Base-by-base conservation (phyloP, 2,797 vertebrate species). In the Gallinago nigripennis region DNA sequence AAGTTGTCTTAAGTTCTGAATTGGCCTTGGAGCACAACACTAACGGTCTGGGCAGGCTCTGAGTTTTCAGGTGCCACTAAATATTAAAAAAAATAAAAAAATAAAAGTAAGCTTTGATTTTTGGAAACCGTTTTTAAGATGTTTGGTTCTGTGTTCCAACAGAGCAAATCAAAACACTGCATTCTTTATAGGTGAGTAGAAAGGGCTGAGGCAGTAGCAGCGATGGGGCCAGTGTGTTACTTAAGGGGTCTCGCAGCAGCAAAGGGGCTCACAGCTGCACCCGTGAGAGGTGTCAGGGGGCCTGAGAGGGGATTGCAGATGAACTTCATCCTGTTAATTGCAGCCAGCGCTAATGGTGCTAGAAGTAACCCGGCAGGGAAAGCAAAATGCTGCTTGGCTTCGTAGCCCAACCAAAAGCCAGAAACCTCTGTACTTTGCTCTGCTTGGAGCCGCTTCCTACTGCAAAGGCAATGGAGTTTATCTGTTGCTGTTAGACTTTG, bases 251-350 rank as follows among this genome's bases (percentile, higher is more conserved):
- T 37, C 7, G 0, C 21, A 27, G 88, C 50, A 41, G 53, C 1
- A 7, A 28, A 20, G 28, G 50, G 25, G 21, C 37, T 77, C 54
- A 45, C 8, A 27, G 56, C 57, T 35, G 51, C 65, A 30, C 31
- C 1, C 1, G 3, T n/a, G 25, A 53, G 79, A 68, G 61, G 23
- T 71, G 31, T 30, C 37, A 7, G 9, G 33, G 41, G 70, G 25
- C 43, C 51, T 0, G 0, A 53, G 46, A 61, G 19, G 13, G 23
- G 41, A 23, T 33, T 0, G 0, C 9, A 41, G 53, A 57, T 77
- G 8, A 43, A 27, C 45, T 87, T 56, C 13, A 71, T 65, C 53
- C 48, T 61, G 6, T 63, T 39, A 30, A n/a, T 50, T 58, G 66
- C 10, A 7, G 27, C 30, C 64, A 48, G 25, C 31, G 16, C 50